Evolutionary conservation across 2,113 vertebrate species (phyloP).

Genomic region (Ciconia stormi): DNA sequence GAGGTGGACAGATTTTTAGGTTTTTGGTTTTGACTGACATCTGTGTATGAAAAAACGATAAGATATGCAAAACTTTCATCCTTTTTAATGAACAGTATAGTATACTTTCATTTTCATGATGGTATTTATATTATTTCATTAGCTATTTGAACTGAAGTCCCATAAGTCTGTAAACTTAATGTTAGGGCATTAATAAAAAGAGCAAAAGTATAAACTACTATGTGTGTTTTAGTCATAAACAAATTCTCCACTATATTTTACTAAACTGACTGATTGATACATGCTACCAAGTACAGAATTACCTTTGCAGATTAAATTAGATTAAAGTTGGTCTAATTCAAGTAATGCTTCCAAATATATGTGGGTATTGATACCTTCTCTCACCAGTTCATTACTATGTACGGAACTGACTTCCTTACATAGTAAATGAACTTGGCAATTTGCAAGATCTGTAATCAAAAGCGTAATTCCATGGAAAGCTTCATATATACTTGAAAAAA

Average conservation of each 20-base stretch:
- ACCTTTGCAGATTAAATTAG: not conserved
- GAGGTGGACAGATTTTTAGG: not conserved
- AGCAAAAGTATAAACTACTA: not conserved
- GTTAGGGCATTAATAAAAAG: not conserved
- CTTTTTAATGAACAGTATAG: not conserved
- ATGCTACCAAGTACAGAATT: not conserved
- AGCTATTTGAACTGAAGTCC: not conserved
- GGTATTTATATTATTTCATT: not conserved
- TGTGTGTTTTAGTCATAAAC: not conserved
- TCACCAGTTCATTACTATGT: not conserved
- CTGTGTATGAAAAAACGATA: not conserved
- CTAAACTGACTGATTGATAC: not conserved
- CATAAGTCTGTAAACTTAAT: not conserved
- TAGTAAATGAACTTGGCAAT: not conserved
- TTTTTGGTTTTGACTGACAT: not conserved
- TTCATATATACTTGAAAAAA: not conserved
- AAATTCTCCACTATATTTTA: not conserved
- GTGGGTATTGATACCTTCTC: not conserved
- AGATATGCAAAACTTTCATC: not conserved
- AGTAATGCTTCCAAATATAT: not conserved
- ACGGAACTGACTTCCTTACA: not conserved
- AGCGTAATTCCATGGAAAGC: not conserved
- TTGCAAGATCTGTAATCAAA: not conserved
- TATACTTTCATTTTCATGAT: not conserved
- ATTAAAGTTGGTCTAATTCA: not conserved